phyloP scores from a whole-genome alignment of 2,113 vertebrate species.

The Pyxicephalus adspersus region DNA sequence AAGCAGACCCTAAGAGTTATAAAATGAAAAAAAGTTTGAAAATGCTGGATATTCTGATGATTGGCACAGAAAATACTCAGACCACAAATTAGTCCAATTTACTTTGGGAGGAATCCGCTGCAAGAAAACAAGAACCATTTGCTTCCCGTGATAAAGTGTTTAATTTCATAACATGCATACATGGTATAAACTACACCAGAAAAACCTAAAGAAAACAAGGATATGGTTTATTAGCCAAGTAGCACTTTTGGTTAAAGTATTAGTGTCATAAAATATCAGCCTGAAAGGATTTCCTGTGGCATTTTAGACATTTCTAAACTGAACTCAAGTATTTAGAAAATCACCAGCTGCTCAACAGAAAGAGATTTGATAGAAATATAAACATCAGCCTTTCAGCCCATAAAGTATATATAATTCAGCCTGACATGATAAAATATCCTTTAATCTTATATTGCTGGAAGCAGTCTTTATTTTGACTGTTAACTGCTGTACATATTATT shows the following conservation, averaged over 20 bases:
- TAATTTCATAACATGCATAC: conserved; percentile 33
- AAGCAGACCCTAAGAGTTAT: conserved; percentile 10
- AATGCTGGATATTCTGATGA: conserved; percentile 10
- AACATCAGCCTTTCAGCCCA: conserved; percentile 43
- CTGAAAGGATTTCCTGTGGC: conserved; percentile 51
- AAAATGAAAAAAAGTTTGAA: too few relatives aligned
- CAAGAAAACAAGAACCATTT: conserved; percentile 30
- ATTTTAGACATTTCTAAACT: conserved; percentile 39
- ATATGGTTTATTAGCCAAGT: conserved; percentile 46
- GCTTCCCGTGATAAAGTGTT: conserved; percentile 40
- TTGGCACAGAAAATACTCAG: conserved; percentile 32
- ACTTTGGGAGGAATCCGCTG: conserved; percentile 4
- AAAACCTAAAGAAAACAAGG: conserved; percentile 52
- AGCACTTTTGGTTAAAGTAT: conserved; percentile 50
- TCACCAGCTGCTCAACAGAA: conserved; percentile 40
- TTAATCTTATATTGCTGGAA: conserved; percentile 41
- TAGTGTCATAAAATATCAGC: conserved; percentile 45
- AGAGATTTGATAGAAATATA: conserved; percentile 45
- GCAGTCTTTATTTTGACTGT: conserved; percentile 30
- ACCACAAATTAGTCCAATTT: conserved; percentile 39
- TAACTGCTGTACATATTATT: conserved; percentile 25
- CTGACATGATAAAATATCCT: conserved; percentile 47
- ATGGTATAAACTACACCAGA: conserved; percentile 35
- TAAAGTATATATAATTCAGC: conserved; percentile 49
- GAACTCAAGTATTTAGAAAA: conserved; percentile 39